phyloP scores from a whole-genome alignment of 2,113 vertebrate species.

The cat (Felis catus) region DNA sequence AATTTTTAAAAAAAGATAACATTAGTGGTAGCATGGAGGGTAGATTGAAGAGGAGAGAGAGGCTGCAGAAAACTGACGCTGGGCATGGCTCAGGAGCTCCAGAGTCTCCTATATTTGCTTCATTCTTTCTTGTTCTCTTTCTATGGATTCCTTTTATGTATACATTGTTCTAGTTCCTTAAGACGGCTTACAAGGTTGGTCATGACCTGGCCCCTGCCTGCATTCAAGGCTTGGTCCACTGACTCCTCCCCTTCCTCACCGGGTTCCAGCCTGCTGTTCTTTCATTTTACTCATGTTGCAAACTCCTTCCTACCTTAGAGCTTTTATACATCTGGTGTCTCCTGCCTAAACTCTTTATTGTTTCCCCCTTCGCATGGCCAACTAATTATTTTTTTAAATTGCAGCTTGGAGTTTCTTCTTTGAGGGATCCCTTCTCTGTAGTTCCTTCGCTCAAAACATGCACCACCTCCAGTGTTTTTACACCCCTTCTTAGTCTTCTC shows the following conservation, averaged over 20 bases:
- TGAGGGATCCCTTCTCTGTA: not conserved
- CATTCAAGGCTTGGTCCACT: not conserved
- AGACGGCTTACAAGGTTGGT: not conserved
- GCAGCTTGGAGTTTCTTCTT: not conserved
- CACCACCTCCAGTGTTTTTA: not conserved
- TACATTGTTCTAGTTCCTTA: not conserved
- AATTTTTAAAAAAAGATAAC: not conserved
- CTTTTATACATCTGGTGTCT: not conserved
- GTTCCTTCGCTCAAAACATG: not conserved
- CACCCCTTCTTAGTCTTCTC: not conserved
- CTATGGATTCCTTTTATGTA: not conserved
- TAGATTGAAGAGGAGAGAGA: not conserved
- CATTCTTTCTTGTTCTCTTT: not conserved
- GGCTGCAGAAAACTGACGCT: not conserved
- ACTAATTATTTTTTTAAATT: not conserved
- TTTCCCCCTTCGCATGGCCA: not conserved
- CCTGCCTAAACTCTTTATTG: not conserved
- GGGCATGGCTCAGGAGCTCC: no score
- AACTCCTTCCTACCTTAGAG: not conserved
- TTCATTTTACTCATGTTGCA: not conserved
- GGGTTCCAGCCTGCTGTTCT: not conserved
- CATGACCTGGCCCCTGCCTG: not conserved
- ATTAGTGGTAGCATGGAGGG: not conserved
- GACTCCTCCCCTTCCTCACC: not conserved
- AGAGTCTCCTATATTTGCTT: not conserved